phyloP scores from a whole-genome alignment of 1,140 invertebrate genomes.

The Dolichoris vasculosae region DNA sequence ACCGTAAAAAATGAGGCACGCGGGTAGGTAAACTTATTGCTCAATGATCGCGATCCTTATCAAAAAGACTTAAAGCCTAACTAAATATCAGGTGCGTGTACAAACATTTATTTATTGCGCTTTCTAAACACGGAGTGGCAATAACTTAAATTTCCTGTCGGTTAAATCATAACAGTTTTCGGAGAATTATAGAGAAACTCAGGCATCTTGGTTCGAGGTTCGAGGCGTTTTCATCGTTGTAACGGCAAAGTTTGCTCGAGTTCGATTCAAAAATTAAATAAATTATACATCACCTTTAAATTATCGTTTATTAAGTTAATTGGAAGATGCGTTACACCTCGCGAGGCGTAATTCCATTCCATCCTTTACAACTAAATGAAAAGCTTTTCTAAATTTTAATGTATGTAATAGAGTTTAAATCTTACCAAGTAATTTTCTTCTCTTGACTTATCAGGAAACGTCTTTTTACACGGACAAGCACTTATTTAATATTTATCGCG shows the following conservation, averaged over 20 bases:
- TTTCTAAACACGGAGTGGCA: neutral
- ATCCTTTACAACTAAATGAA: neutral
- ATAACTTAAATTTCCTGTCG: neutral
- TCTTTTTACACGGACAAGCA: neutral
- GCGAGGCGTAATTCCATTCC: neutral
- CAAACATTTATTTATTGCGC: conserved; percentile 35
- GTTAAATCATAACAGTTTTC: neutral
- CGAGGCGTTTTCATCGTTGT: too few relatives aligned
- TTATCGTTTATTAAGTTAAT: neutral
- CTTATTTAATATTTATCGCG: neutral
- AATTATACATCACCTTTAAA: neutral
- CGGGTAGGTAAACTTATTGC: conserved; percentile 3
- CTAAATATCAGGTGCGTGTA: conserved; percentile 2
- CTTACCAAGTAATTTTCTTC: neutral
- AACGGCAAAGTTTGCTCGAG: neutral
- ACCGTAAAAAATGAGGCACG: neutral
- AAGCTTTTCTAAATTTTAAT: neutral
- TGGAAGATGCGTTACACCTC: neutral
- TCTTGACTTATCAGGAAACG: neutral
- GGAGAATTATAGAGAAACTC: neutral
- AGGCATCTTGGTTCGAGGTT: neutral
- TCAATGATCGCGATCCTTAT: conserved; percentile 27
- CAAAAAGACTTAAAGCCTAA: conserved; percentile 1
- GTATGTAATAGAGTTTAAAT: neutral
- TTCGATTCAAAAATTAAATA: neutral